Base-by-base conservation (phyloP, 2,888 invertebrate genomes). In the Watsonalla binaria region DNA sequence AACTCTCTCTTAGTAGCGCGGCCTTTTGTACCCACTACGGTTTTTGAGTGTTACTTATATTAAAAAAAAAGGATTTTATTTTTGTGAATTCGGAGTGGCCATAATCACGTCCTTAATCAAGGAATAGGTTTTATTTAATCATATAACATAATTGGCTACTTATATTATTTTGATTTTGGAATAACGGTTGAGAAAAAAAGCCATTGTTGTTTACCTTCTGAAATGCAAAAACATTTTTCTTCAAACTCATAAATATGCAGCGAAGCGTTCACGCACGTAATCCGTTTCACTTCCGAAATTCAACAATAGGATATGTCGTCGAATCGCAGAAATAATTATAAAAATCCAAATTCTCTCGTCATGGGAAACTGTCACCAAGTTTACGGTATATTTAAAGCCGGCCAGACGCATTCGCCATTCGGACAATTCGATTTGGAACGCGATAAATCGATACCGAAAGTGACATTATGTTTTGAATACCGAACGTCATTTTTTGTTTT, bases 401-500 rank as follows among this genome's bases (percentile, higher is more conserved):
- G 57, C 58, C 54, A 72, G 70, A 9, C 42, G 42, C 42, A 72
- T 69, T 15, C 42, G 42, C 42, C 42, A 42, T 70, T 68, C 54
- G 72, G 79, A 79, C 78, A 76, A 68, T 76, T 73, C 78, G 76
- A 83, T 84, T 80, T 76, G 79, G 66, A 65, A 73, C 76, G 78
- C 82, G 81, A 82, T 82, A 85, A 81, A 82, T 88, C 85, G 86
- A 82, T 80, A 80, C 79, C 72, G 76, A 86, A 84, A 84, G 81
- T 87, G 87, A 89, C 89, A 82, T 84, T 42, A 72, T 86, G 85
- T 90, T 90, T 90, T 89, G 89, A 89, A 90, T 89, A 87, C 74
- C 71, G 69, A 80, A 80, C 70, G 85, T 81, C 82, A 83, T 84
- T 77, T 79, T 64, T 60, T 70, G 72, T 80, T 76, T 80, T 78